Conservation (phyloP, 2,797 vertebrate genomes). For the Siniperca undulata region DNA sequence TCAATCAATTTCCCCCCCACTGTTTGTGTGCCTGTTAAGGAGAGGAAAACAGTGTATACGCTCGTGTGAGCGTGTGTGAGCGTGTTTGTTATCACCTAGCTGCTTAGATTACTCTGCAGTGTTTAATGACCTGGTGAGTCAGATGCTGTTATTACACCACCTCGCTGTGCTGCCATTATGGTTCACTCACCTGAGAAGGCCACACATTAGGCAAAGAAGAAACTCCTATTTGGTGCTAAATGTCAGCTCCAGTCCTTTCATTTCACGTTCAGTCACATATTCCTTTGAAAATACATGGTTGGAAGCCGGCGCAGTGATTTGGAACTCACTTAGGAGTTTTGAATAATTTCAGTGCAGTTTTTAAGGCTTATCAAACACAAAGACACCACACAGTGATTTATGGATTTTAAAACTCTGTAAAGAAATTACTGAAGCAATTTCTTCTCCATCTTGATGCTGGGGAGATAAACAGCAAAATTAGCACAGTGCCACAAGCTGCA, state of each 20-base stretch:
- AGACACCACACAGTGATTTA: neutral
- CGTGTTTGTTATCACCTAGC: constrained; percentile 33
- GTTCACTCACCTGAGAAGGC: constrained; percentile 25
- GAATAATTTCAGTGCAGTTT: constrained; percentile 2
- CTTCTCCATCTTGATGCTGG: neutral
- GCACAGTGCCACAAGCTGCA: neutral
- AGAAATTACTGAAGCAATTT: neutral
- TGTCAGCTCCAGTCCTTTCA: constrained; percentile 34
- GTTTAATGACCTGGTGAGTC: constrained; percentile 50
- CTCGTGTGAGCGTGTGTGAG: neutral
- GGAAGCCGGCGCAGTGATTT: neutral
- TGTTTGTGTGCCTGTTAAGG: neutral
- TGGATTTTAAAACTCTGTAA: neutral
- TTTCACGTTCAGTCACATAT: constrained; percentile 17
- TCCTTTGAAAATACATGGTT: constrained; percentile 11
- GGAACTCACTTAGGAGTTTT: neutral
- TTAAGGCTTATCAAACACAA: constrained; percentile 16
- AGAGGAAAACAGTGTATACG: neutral
- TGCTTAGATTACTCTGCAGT: constrained; percentile 24
- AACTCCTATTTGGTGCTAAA: constrained; percentile 18
- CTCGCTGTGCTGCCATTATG: constrained; percentile 29
- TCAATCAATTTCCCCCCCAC: neutral
- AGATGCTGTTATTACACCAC: constrained; percentile 47
- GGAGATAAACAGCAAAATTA: neutral
- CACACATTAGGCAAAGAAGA: constrained; percentile 22